These are phyloP conservation scores for Drosophila kuntzei DNA, from an alignment of 2,888 invertebrate genomes.

Conservation along the genomic window DNA sequence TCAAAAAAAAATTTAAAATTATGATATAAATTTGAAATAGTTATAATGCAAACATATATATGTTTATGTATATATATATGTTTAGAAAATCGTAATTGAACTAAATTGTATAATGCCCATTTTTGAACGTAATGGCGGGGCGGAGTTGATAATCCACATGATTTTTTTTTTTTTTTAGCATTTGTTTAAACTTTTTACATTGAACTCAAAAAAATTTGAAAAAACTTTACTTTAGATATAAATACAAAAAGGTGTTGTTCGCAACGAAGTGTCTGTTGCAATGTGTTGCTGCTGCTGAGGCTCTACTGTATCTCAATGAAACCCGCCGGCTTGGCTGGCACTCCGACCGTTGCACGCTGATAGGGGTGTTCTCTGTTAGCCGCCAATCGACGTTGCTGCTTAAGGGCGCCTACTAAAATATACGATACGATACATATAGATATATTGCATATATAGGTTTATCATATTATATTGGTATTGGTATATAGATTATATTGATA, in stretches of 20 bases:
- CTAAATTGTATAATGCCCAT: slow-evolving; percentile 54
- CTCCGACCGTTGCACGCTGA: slow-evolving; percentile 93
- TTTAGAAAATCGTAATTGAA: slow-evolving; percentile 59
- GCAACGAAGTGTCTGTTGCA: slow-evolving; percentile 19
- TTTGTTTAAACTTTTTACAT: slow-evolving; percentile 16
- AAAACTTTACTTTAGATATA: slow-evolving; percentile 11
- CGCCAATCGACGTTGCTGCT: slow-evolving; percentile 94
- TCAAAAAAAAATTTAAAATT: slow-evolving; percentile 21
- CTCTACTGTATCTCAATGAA: slow-evolving; percentile 82
- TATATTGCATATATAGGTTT: slow-evolving; percentile 54
- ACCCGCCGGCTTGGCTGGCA: slow-evolving; percentile 88
- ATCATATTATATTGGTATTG: slow-evolving; percentile 40
- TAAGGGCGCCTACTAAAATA: slow-evolving; percentile 86
- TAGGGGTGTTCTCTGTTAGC: slow-evolving; percentile 97
- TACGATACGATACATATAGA: slow-evolving; percentile 78
- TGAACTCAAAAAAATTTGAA: slow-evolving; percentile 14
- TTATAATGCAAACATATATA: slow-evolving; percentile 8
- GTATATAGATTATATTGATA: slow-evolving; percentile 35
- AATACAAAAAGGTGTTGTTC: slow-evolving; percentile 13
- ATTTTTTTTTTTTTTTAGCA: not conserved
- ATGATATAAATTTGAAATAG: slow-evolving; percentile 17
- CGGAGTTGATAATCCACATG: slow-evolving; percentile 34
- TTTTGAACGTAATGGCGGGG: slow-evolving; percentile 41
- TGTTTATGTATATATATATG: slow-evolving; percentile 45
- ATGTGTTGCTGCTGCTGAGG: slow-evolving; percentile 22